Base-by-base conservation (phyloP, 2,888 invertebrate genomes). In the Marronus borbonicus region DNA sequence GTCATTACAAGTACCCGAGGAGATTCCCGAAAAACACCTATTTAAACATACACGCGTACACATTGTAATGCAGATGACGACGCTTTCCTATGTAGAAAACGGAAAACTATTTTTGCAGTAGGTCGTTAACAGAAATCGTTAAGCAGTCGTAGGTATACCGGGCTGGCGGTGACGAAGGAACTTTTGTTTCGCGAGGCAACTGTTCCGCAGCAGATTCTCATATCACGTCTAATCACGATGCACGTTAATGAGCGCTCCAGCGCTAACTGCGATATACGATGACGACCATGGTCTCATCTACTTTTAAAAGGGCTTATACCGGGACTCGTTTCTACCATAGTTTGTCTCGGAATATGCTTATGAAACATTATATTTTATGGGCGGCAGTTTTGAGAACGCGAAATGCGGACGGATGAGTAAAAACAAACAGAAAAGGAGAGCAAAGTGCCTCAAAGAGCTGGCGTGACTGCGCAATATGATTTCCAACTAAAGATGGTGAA, bases 311-410 rank as follows among this genome's bases (percentile, higher is more conserved):
- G 77, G 80, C 80, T 80, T 81, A 81, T 79, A 76, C 80, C 55
- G 52, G 80, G 78, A 81, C 83, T 80, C 83, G 80, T 84, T 84
- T 81, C 82, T 80, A 80, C 80, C 80, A 80, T 80, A 81, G 82
- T 83, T 83, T 83, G 82, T 82, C 82, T 82, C 83, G 80, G 83
- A 82, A 83, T 84, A 84, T 83, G 83, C 84, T 84, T 84, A 84
- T 84, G 83, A 84, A 84, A 84, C 84, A 82, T 84, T 84, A 83
- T 84, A 84, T 84, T 84, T 84, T 83, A 84, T 83, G 83, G 80
- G 80, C 62, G 20, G 62, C 70, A 60, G 72, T 74, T 60, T 60
- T 74, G 58, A 60, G 62, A 74, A 74, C 72, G 72, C 62, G 39
- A 60, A 24, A 24, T 44, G 55, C 44, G 60, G 72, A 74, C 72